phyloP scores from a whole-genome alignment of 2,888 invertebrate genomes.

The Scrobipalpa costella region DNA sequence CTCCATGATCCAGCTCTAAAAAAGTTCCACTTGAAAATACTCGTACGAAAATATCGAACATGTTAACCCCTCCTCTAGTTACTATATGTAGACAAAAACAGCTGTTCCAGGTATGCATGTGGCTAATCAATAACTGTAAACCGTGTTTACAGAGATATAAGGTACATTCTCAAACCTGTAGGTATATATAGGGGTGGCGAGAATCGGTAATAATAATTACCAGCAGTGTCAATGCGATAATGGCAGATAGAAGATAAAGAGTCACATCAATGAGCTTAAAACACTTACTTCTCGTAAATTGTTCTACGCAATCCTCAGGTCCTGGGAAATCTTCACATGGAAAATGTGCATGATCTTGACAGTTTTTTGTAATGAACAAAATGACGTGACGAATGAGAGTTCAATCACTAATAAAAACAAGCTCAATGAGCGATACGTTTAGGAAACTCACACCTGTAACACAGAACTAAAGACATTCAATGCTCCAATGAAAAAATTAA shows the following conservation, averaged over 20 bases:
- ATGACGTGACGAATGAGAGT: constrained; percentile 39
- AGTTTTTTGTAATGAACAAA: constrained; percentile 45
- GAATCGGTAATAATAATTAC: constrained; percentile 19
- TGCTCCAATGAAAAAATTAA: background rate
- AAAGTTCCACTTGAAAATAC: background rate
- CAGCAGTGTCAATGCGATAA: background rate
- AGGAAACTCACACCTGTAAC: background rate
- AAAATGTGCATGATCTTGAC: constrained; percentile 51
- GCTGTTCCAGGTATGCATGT: background rate
- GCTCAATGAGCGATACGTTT: background rate
- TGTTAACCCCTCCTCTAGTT: background rate
- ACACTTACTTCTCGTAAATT: background rate
- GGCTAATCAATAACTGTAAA: constrained; percentile 13
- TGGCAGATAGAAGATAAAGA: background rate
- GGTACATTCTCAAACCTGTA: constrained; percentile 2
- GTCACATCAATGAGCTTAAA: background rate
- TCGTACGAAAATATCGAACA: background rate
- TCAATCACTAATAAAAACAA: constrained; percentile 20
- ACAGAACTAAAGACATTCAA: background rate
- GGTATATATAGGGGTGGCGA: background rate
- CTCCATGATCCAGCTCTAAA: constrained; percentile 54
- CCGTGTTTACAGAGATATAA: background rate
- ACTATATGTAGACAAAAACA: constrained; percentile 8
- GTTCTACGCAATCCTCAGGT: constrained; percentile 11
- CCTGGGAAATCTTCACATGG: constrained; percentile 29